Percentiles rank a stretch among this genome's conserved stretches.
Conservation (phyloP, 2,113 vertebrate genomes). For the Ivindomyrus marchei region DNA sequence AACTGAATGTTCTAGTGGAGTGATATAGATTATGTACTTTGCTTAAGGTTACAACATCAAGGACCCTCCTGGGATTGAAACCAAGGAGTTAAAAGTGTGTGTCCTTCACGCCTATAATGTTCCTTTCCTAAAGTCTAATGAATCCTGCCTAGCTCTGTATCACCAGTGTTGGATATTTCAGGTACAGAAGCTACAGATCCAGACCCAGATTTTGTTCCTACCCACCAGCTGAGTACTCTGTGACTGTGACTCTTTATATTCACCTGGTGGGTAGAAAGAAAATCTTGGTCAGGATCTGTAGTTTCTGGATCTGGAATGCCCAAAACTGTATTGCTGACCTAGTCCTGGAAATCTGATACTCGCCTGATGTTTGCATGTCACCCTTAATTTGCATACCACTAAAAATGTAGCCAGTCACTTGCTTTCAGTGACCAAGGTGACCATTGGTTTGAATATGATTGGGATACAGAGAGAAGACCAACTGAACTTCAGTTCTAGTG, state of each 20-base stretch:
- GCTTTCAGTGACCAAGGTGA: background rate
- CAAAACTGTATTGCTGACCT: background rate
- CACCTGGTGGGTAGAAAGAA: no score
- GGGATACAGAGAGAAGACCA: background rate
- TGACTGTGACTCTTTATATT: no score
- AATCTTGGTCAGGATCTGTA: no score
- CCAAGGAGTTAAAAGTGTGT: background rate
- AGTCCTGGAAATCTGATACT: background rate
- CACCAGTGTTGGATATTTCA: no score
- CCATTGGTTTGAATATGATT: background rate
- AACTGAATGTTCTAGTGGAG: background rate
- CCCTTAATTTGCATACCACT: background rate
- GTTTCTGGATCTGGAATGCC: background rate
- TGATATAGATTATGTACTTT: background rate
- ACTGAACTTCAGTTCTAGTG: background rate
- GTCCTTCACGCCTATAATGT: background rate
- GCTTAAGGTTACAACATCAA: background rate
- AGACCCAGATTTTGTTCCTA: no score
- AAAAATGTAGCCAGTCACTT: background rate
- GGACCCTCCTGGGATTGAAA: background rate
- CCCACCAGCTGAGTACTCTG: no score
- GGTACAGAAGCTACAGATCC: no score
- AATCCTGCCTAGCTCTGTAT: background rate
- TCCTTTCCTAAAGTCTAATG: background rate
- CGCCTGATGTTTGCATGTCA: background rate